Percentiles rank a stretch among this genome's conserved stretches.
Conservation (phyloP, 2,888 invertebrate species). For the Andrena chrysosceles region DNA sequence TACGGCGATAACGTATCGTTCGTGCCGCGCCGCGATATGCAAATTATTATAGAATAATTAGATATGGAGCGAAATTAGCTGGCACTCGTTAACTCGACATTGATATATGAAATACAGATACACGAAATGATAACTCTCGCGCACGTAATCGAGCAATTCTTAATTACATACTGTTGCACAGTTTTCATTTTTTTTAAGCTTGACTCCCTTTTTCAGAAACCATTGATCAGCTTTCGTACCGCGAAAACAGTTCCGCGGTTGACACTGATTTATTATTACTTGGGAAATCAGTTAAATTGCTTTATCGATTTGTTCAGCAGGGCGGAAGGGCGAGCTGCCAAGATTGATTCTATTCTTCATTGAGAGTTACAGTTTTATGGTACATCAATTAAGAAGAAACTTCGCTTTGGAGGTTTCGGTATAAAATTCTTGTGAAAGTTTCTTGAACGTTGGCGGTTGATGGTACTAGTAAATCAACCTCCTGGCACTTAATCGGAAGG, state of each 20-base stretch:
- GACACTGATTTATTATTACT: constrained; percentile 39
- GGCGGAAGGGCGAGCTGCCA: not conserved
- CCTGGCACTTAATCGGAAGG: too few relatives aligned
- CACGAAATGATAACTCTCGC: not conserved
- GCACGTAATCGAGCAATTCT: not conserved
- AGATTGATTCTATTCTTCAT: constrained; percentile 11
- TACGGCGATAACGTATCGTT: constrained; percentile 14
- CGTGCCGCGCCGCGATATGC: constrained; percentile 21
- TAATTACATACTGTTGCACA: not conserved
- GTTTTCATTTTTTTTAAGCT: not conserved
- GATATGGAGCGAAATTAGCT: not conserved
- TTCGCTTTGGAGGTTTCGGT: too few relatives aligned
- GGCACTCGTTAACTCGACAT: not conserved
- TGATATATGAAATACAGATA: constrained; percentile 22
- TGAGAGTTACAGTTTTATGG: not conserved
- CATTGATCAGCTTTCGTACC: not conserved
- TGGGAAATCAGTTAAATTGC: constrained; percentile 23
- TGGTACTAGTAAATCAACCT: too few relatives aligned
- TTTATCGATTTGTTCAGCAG: constrained; percentile 33
- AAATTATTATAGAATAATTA: constrained; percentile 23
- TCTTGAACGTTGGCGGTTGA: too few relatives aligned
- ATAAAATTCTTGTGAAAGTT: too few relatives aligned
- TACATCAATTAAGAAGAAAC: not conserved
- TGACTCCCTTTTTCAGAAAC: not conserved
- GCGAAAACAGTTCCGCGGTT: not conserved